Base-by-base conservation (phyloP, 2,113 vertebrate species). In the Anoplopoma fimbria region DNA sequence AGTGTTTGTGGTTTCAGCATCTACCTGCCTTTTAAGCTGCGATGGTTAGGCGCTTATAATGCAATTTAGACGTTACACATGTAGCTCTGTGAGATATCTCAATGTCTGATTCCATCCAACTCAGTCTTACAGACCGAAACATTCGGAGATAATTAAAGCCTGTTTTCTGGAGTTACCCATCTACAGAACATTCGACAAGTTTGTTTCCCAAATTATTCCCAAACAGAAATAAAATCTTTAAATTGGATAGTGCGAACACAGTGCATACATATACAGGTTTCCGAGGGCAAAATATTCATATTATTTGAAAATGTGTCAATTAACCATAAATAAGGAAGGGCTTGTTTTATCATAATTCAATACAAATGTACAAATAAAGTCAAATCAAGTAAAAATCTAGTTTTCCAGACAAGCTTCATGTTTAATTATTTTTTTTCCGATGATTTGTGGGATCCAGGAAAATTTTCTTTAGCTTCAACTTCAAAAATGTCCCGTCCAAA, bases 1-100 rank as follows among this genome's bases (percentile, higher is more conserved):
- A 93, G n/a, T 89, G 93, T 93, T 17, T 94, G 92, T 93, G 93
- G 93, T 94, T 93, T 88, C 75, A 95, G 95, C 96, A 95, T 95
- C 95, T 95, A 95, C 94, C 87, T 95, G 96, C 95, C 95, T 93
- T 95, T 88, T 95, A 93, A 96, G 95, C 95, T 95, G 80, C 94
- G 89, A 76, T 76, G 68, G 64, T 74, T 75, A 7, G 79, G 47
- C 69, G 79, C 81, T 84, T 57, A 34, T 60, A 57, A 83, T 83
- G 79, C 57, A 84, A 72, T 90, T 93, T 87, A 79, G 74, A 73
- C 4, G 83, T 82, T 87, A 83, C 77, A 70, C 79, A 91, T 82
- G 83, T 85, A 81, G 87, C 82, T 89, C 84, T 85, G 87, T 89
- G 78, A 82, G 71, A 86, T 81, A 85, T 75, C 55, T 79, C 73